Conservation (phyloP, 2,888 invertebrate genomes). For the Strigamia transsilvanica region DNA sequence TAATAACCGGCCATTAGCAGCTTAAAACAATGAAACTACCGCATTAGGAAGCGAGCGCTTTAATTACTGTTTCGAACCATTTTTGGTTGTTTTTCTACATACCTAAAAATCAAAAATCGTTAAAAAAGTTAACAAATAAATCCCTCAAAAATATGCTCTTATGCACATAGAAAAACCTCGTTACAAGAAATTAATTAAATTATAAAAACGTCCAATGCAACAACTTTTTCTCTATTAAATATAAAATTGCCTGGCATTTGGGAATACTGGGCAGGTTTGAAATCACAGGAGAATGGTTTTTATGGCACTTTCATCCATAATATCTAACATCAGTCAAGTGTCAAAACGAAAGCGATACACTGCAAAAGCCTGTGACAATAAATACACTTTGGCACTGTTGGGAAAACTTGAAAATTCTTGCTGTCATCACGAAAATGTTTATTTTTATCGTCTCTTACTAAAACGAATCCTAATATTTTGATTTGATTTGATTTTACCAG, state of each 20-base stretch:
- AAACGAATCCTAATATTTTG: neutral
- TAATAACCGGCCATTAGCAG: slow-evolving; percentile 5
- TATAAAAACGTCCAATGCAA: neutral
- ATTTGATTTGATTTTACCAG: neutral
- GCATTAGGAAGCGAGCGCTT: too few species aligned
- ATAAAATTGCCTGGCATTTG: slow-evolving; percentile 13
- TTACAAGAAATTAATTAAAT: slow-evolving; percentile 18
- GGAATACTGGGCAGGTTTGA: neutral
- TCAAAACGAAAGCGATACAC: slow-evolving; percentile 38
- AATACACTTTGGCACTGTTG: slow-evolving; percentile 23
- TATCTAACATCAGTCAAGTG: slow-evolving; percentile 21
- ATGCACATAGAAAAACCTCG: neutral
- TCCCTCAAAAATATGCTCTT: too few species aligned
- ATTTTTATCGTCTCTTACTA: neutral
- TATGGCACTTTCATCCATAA: slow-evolving; percentile 15
- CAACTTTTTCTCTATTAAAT: neutral
- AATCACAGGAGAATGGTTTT: neutral
- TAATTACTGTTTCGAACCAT: too few species aligned
- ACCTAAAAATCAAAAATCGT: too few species aligned
- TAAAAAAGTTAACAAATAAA: too few species aligned
- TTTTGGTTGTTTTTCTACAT: too few species aligned
- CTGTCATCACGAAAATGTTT: neutral
- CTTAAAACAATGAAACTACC: slow-evolving; percentile 19
- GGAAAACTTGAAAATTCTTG: neutral
- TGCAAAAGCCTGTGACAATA: slow-evolving; percentile 14